Evolutionary conservation across 2,113 vertebrate species (phyloP).

Genomic region (Oncorhynchus clarkii): DNA sequence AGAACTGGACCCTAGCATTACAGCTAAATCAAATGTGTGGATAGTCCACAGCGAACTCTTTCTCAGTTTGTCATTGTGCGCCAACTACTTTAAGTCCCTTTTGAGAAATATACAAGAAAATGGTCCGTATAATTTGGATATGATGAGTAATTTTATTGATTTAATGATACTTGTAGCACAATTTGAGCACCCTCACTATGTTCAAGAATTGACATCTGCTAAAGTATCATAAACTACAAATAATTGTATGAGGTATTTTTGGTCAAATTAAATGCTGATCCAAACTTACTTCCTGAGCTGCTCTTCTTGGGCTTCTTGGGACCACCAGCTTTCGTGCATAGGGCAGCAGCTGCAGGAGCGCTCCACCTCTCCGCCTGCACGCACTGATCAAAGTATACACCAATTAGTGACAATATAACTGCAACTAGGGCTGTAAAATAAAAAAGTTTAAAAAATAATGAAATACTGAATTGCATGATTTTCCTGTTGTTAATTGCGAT

Average conservation of each 20-base stretch:
- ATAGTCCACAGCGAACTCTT: no score
- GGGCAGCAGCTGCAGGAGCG: slow-evolving; percentile 35
- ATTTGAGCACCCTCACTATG: background rate
- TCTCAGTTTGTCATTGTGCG: no score
- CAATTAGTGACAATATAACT: background rate
- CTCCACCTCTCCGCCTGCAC: slow-evolving; percentile 54
- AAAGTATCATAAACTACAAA: no score
- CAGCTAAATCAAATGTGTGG: no score
- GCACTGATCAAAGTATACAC: slow-evolving; percentile 37
- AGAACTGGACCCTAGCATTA: no score
- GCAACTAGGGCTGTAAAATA: background rate
- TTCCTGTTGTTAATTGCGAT: no score
- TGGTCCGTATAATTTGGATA: no score
- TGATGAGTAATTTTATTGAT: no score
- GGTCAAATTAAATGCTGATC: background rate
- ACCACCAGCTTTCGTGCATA: slow-evolving; percentile 63
- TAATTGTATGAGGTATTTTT: no score
- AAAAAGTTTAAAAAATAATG: background rate
- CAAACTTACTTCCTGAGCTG: slow-evolving; percentile 46
- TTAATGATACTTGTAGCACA: slow-evolving; percentile 1
- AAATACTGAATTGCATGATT: background rate
- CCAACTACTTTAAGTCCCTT: no score
- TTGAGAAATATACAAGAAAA: no score
- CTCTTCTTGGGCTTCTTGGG: slow-evolving; percentile 58
- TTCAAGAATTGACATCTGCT: no score